Conservation (phyloP, 2,797 vertebrate species). For the Pantherophis vulpinus region DNA sequence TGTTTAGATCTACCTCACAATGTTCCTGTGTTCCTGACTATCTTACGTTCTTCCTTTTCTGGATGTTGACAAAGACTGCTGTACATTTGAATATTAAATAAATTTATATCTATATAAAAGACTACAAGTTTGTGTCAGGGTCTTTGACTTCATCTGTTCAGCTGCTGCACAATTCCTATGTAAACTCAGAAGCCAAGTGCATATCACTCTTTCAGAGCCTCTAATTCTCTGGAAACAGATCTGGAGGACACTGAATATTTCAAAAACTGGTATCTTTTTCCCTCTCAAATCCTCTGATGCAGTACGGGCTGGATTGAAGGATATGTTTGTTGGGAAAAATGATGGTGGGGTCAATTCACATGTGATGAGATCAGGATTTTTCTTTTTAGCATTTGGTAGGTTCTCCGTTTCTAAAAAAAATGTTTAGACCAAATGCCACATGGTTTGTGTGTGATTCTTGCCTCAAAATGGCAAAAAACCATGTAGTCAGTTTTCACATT, state of each 20-base stretch:
- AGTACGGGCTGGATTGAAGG: neutral
- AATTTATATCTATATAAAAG: neutral
- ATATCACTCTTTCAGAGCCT: neutral
- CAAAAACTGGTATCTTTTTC: neutral
- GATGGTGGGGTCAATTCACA: neutral
- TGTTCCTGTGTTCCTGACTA: neutral
- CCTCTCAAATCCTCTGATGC: neutral
- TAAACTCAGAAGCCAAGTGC: neutral
- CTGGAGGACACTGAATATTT: neutral
- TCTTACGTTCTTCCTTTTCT: neutral
- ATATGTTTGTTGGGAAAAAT: neutral
- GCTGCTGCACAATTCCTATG: neutral
- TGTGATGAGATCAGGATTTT: neutral
- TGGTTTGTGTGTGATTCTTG: neutral
- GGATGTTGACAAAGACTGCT: neutral
- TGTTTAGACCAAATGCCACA: neutral
- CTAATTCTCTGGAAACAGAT: neutral
- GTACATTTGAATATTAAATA: neutral
- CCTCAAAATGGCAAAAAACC: neutral
- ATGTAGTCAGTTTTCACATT: neutral
- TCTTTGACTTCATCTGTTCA: neutral
- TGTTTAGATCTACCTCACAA: neutral
- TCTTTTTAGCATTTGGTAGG: neutral
- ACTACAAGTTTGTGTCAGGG: neutral
- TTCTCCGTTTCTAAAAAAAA: neutral